Percentiles rank a stretch among this genome's conserved stretches.
Evolutionary conservation across 2,888 invertebrate genomes (phyloP).

Genomic region (Lapara coniferarum): DNA sequence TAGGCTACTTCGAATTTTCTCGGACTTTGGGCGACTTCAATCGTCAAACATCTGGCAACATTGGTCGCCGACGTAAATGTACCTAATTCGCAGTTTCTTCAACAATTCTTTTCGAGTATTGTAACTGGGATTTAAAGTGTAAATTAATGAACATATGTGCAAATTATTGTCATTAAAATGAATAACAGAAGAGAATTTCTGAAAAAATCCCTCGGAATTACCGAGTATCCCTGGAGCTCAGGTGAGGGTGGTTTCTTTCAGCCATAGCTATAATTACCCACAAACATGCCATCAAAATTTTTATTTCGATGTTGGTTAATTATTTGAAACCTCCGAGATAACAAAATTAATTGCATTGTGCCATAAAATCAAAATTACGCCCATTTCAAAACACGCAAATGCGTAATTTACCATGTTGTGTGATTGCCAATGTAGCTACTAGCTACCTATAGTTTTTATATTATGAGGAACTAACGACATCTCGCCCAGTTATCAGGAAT

Average conservation of each 20-base stretch:
- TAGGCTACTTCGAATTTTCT: too few species aligned
- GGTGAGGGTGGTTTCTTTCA: slow-evolving; percentile 47
- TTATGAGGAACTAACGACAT: slow-evolving; percentile 20
- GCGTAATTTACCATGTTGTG: background rate
- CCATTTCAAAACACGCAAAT: background rate
- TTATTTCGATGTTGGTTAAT: background rate
- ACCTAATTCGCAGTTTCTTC: too few species aligned
- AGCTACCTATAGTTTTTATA: background rate
- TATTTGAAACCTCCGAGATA: background rate
- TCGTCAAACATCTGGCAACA: too few species aligned
- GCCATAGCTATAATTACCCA: background rate
- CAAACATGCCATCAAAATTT: background rate
- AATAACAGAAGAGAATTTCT: slow-evolving; percentile 57
- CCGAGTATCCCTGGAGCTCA: slow-evolving; percentile 72
- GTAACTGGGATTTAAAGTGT: too few species aligned
- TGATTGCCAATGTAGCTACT: too few species aligned
- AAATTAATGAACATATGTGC: background rate
- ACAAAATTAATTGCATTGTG: background rate
- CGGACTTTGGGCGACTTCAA: too few species aligned
- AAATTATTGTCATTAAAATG: slow-evolving; percentile 42
- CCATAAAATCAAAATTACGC: background rate
- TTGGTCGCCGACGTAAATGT: too few species aligned
- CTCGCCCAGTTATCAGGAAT: slow-evolving; percentile 15
- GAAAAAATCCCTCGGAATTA: slow-evolving; percentile 60
- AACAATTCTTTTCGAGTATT: background rate